Conservation (phyloP, 1,140 invertebrate species). For the Papilio helenus region DNA sequence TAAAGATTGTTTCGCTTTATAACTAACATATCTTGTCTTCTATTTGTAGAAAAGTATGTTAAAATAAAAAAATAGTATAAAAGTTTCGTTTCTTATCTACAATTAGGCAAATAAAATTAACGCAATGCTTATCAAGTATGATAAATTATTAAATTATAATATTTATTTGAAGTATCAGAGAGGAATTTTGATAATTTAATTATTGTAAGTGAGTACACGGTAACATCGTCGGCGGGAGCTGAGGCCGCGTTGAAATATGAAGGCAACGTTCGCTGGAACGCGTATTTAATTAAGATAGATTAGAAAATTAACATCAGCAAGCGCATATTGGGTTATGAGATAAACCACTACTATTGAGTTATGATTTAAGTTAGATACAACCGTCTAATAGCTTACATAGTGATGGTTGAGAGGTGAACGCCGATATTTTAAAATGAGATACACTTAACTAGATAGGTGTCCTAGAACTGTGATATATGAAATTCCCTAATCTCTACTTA, state of each 20-base stretch:
- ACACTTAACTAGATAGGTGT: no score
- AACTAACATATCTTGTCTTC: not conserved
- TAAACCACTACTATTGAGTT: conserved; percentile 3
- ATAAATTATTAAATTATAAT: not conserved
- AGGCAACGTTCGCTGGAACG: not conserved
- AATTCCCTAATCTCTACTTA: not conserved
- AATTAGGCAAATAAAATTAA: no score
- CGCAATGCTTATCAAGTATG: not conserved
- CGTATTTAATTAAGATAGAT: conserved; percentile 12
- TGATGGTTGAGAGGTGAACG: not conserved
- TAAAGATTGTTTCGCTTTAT: not conserved
- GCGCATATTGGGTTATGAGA: not conserved
- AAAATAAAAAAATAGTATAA: not conserved
- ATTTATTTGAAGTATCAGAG: not conserved
- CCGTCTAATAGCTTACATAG: not conserved
- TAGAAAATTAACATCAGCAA: conserved; percentile 13
- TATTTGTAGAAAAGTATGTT: not conserved
- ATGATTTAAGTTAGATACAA: not conserved
- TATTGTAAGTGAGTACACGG: not conserved
- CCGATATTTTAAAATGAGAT: not conserved
- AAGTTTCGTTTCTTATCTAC: not conserved
- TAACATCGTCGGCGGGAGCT: not conserved
- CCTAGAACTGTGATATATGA: no score
- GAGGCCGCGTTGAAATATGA: not conserved
- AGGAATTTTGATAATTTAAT: not conserved